Conservation (phyloP, 2,888 invertebrate genomes). For the Schizotus pectinicornis region DNA sequence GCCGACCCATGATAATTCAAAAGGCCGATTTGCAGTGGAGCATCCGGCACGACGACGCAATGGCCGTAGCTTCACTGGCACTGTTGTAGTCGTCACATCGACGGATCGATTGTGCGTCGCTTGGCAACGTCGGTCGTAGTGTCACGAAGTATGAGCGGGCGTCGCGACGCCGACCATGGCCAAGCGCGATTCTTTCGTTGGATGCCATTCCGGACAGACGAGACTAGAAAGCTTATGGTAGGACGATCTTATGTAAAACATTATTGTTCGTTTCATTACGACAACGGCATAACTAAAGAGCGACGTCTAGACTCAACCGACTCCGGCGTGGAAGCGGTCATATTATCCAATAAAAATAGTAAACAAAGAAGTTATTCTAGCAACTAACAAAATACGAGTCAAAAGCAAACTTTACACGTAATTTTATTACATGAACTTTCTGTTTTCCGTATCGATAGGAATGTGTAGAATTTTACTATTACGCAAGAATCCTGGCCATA, state of each 20-base stretch:
- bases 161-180: slow-evolving; percentile 39
- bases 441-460: too few species aligned
- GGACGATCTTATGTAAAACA: slow-evolving; percentile 9
- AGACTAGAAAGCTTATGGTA: slow-evolving; percentile 22
- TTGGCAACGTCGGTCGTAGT: slow-evolving; percentile 42
- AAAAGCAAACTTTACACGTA: too few species aligned
- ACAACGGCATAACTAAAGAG: slow-evolving; percentile 5
- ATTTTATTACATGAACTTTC: too few species aligned
- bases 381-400: too few species aligned
- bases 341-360: too few species aligned
- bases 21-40: slow-evolving; percentile 10
- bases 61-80: slow-evolving; percentile 13
- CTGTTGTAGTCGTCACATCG: slow-evolving; percentile 35
- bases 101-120: slow-evolving; percentile 47
- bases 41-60: slow-evolving; percentile 14
- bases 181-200: slow-evolving; percentile 31
- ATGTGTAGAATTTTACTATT: too few species aligned
- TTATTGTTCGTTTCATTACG: slow-evolving; percentile 9
- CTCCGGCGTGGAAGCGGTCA: too few species aligned
- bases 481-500: too few species aligned
- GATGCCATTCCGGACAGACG: slow-evolving; percentile 24
- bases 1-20: not conserved
- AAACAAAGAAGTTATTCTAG: too few species aligned
- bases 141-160: slow-evolving; percentile 35
- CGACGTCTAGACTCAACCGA: too few species aligned